Base-by-base conservation (phyloP, 2,888 invertebrate species). In the Pegoplata infirma region DNA sequence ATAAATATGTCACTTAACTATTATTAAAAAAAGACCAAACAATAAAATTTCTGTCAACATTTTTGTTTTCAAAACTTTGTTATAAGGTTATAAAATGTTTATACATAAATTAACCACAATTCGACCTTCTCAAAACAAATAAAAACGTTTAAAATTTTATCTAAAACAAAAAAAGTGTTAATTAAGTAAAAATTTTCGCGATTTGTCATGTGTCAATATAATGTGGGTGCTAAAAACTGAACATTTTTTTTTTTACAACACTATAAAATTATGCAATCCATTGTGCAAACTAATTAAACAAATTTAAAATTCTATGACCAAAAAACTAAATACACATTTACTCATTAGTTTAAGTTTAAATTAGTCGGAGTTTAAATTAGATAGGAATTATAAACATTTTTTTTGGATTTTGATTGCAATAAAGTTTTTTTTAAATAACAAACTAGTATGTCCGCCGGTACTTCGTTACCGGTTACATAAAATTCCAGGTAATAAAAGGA, bases 151-250 rank as follows among this genome's bases (percentile, higher is more conserved):
- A 56, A 58, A 21, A 21, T 4, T 28, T 55, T 12, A 17, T 55
- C 14, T 17, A 53, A 51, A 32, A 32, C 32, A 32, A 32, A 32
- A 5, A 21, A 14, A 6, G 5, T 3, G 4, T 56, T 36, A 56
- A 40, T 40, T 40, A 58, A 40, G 21, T 2, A 58, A 40, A 14
- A 32, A 10, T 40, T 40, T 40, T 58, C 40, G 58, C 58, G 19
- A 55, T 28, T 55, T 16, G 25, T 55, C 55, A 55, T 32, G 28
- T 21, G 23, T 25, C 51, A 23, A 17, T 25, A n/a, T 51, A n/a
- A 51, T 25, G 51, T 51, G 51, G 51, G 51, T 51, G 51, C n/a
- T 53, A 53, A 53, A 25, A 53, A 5, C 25, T 23, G 21, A 53
- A 25, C 12, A 21, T 19, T 5, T 4, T 51, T 19, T 5, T 4